Base-by-base conservation (phyloP, 2,113 vertebrate species). In the Bubo blakistoni region DNA sequence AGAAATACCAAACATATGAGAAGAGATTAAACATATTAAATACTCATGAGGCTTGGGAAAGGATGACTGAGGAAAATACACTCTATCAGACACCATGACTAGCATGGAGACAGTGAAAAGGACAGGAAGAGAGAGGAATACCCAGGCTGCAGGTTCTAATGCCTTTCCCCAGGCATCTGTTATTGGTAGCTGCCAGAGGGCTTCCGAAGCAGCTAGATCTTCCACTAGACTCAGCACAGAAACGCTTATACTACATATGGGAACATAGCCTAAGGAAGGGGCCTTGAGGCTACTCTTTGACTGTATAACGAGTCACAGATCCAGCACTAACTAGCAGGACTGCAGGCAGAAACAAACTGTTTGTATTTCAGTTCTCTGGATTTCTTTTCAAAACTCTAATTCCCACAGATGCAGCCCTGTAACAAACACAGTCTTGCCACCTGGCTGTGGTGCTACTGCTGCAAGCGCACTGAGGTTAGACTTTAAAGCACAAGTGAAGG, bases 191-290 rank as follows among this genome's bases (percentile, higher is more conserved):
- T 86, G 70, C 21, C 81, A 62, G 32, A 34, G 16, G 8, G 7
- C 54, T 92, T 52, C 81, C 52, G 26, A 44, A 81, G 70, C 21
- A 52, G 47, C 16, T 20, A 58, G 24, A 46, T 27, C 67, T 79
- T 67, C 29, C 54, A 44, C 29, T 1, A 1, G 54, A 13, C 42
- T 42, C 61, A 42, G 67, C 49, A 74, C 34, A 69, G 30, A 66
- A 54, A 59, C 0, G 1, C 30, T 65, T 29, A 10, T 0, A 57
- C 22, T 29, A 11, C 0, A 1, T 49, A 44, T 5, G 16, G 63
- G 30, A 81, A 70, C 7, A 42, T 2, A 52, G 57, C 21, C 69
- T 49, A 5, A 66, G 36, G 14, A 90, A 7, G 3, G 6, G 8
- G n/a, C 18, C 38, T 24, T 46, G 52, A 16, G 20, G 51, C 42